Conservation (phyloP, 2,113 vertebrate species). For the Antennarius striatus region DNA sequence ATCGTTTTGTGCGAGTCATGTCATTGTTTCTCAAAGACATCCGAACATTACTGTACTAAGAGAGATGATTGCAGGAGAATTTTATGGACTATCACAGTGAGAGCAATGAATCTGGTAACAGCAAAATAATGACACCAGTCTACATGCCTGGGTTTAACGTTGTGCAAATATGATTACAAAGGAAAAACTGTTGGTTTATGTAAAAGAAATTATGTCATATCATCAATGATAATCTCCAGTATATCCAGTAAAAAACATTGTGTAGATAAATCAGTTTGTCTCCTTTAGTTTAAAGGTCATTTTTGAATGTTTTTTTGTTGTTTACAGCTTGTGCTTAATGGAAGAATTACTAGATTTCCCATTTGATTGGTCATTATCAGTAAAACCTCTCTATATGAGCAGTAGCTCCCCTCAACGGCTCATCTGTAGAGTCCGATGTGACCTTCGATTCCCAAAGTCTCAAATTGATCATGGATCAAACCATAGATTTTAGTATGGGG, state of each 20-base stretch:
- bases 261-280: conserved; percentile 41
- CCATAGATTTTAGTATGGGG: conserved; percentile 22
- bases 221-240: conserved; percentile 30
- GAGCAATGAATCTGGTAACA: conserved; percentile 50
- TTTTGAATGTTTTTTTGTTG: conserved; percentile 39
- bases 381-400: conserved; percentile 10
- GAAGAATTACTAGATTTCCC: conserved; percentile 12
- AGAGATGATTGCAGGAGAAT: conserved; percentile 67
- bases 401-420: too few relatives aligned
- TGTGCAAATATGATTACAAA: conserved; percentile 51
- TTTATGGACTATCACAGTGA: conserved; percentile 71
- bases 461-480: conserved; percentile 2
- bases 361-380: conserved; percentile 1
- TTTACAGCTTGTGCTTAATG: conserved; percentile 53
- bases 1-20: conserved; percentile 60
- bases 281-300: conserved; percentile 24
- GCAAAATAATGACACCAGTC: conserved; percentile 55
- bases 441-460: neutral
- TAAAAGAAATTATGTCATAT: conserved; percentile 41
- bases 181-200: conserved; percentile 42
- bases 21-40: conserved; percentile 68
- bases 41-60: conserved; percentile 66
- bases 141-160: conserved; percentile 44
- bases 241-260: conserved; percentile 48
- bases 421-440: too few relatives aligned